Evolutionary conservation across 2,797 vertebrate genomes (phyloP), one percentile per base, ranked within the genome.

Genomic region (Enteromius treurensis): DNA sequence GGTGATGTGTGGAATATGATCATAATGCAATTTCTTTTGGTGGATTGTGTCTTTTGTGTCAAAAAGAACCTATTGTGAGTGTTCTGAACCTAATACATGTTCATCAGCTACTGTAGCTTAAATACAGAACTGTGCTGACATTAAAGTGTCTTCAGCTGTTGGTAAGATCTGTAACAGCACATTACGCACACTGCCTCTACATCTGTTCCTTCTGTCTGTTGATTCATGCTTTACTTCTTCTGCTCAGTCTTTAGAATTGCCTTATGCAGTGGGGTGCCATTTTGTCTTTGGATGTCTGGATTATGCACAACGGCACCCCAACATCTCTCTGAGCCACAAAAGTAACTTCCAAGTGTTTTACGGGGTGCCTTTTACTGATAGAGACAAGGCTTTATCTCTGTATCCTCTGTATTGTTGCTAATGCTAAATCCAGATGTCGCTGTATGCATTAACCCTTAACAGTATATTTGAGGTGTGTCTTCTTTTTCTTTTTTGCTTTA

Each of bases 201-300:
- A 11, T 37, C 13, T 73, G 76, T 26, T 65, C 55, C 53, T 5
- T 65, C 6, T 26, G 32, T 71, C 23, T 80, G 42, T 21, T 64
- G 15, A 53, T 76, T 76, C 17, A 67, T 67, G 60, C 73, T 42
- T 53, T 75, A 67, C 26, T 68, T 70, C 71, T 19, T 83, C 70
- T 76, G 42, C 55, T 81, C 58, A 81, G 49, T 71, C 86, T 26
- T 83, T 83, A 71, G 65, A 84, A 78, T 88, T 88, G 87, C 88
- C 87, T 89, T 88, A 87, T 79, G 82, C 82, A 81, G 84, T 83
- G 81, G 79, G 80, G 77, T 45, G 80, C 84, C 73, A 51, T 88
- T 85, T 85, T 80, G 84, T 83, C 40, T 73, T 80, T 26, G 34
- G 77, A 47, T 75, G 37, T 53, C 79, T 77, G 42, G 69, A 73